Percentiles rank a stretch among this genome's conserved stretches.
phyloP scores from a whole-genome alignment of 2,888 invertebrate species.

The Drosophila paramelanica region DNA sequence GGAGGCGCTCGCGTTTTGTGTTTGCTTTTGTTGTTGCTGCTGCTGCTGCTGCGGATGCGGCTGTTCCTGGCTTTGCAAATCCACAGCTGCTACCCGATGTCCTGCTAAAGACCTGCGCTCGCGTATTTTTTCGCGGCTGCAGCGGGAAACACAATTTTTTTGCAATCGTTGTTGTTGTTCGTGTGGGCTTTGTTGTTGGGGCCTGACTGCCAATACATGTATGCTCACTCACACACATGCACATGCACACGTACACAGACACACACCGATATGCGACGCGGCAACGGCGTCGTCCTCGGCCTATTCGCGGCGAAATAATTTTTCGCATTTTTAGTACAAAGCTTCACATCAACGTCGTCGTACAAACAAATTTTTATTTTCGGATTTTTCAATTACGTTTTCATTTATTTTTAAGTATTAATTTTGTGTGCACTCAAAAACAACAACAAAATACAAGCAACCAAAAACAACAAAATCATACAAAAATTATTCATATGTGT shows the following conservation, averaged over 20 bases:
- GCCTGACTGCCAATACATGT: slow-evolving; percentile 61
- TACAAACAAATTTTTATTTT: slow-evolving; percentile 83
- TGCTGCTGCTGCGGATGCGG: slow-evolving; percentile 6
- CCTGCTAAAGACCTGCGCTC: slow-evolving; percentile 67
- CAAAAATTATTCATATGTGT: slow-evolving; percentile 58
- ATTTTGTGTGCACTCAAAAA: slow-evolving; percentile 81
- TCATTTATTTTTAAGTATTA: slow-evolving; percentile 83
- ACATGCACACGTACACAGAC: slow-evolving; percentile 9
- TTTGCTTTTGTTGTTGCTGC: slow-evolving; percentile 27
- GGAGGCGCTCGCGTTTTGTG: slow-evolving; percentile 29
- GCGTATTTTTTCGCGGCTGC: slow-evolving; percentile 79
- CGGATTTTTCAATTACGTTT: slow-evolving; percentile 84
- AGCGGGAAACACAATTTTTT: slow-evolving; percentile 67
- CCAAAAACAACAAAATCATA: slow-evolving; percentile 56
- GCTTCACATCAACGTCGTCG: slow-evolving; percentile 84
- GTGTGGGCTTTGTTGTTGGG: slow-evolving; percentile 39
- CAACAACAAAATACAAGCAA: slow-evolving; percentile 56
- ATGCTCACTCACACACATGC: slow-evolving; percentile 35
- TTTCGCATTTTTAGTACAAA: slow-evolving; percentile 84
- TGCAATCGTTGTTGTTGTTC: slow-evolving; percentile 34
- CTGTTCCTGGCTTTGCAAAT: slow-evolving; percentile 51
- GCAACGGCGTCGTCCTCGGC: slow-evolving; percentile 74
- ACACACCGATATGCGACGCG: slow-evolving; percentile 50
- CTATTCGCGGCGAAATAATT: slow-evolving; percentile 83
- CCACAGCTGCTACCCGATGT: slow-evolving; percentile 50